phyloP scores from a whole-genome alignment of 2,797 vertebrate species.

The Lagodon rhomboides region DNA sequence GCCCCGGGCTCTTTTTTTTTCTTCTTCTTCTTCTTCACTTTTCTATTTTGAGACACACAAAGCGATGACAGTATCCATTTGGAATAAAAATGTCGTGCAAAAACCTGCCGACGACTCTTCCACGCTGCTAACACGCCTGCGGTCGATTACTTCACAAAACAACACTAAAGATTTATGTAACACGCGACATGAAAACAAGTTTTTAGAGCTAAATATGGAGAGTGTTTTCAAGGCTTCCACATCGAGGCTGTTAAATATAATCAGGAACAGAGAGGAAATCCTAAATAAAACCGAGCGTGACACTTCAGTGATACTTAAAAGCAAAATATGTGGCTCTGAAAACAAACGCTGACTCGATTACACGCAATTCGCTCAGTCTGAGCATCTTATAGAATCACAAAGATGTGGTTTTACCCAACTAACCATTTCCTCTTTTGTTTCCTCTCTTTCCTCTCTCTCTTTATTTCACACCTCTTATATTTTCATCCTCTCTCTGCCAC shows the following conservation, averaged over 20 bases:
- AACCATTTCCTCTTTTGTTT: neutral
- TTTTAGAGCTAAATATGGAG: neutral
- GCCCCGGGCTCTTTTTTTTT: conserved; percentile 24
- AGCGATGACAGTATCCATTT: conserved; percentile 30
- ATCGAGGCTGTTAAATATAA: conserved; percentile 25
- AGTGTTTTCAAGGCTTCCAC: neutral
- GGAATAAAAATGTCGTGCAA: conserved; percentile 15
- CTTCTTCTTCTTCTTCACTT: neutral
- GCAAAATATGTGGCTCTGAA: neutral
- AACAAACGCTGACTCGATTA: neutral
- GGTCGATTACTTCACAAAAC: conserved; percentile 4
- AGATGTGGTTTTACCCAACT: conserved; percentile 13
- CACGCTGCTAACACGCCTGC: neutral
- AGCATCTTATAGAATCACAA: neutral
- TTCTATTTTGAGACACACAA: conserved; percentile 52
- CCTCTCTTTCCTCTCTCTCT: neutral
- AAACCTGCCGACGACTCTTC: conserved; percentile 4
- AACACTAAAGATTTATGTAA: conserved; percentile 21
- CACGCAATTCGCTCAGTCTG: neutral
- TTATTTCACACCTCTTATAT: conserved; percentile 21
- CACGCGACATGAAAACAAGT: neutral
- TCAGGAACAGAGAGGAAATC: conserved; percentile 33
- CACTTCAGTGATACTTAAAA: neutral
- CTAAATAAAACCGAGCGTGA: neutral
- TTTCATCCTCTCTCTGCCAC: neutral